Evolutionary conservation across 2,113 vertebrate species (phyloP), one percentile per base, ranked within the genome.

Genomic region (Lophius piscatorius): DNA sequence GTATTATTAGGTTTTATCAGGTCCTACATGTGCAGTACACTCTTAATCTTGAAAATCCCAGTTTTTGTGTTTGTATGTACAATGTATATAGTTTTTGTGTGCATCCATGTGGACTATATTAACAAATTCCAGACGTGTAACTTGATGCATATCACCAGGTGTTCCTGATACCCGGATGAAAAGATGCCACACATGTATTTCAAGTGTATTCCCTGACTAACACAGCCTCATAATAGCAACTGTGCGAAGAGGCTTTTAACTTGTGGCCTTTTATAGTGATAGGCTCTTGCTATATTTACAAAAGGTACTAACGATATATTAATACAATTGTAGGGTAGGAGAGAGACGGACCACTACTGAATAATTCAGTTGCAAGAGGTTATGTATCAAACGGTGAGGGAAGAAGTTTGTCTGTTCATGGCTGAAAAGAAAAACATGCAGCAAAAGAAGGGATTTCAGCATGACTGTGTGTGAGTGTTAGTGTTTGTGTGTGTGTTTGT

Each of bases 271-370:
- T 10, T 31, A 31, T 6, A 31, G 29, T 3, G 8, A 31, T 31
- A 31, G 29, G 29, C 29, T 10, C 8, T 10, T 31, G 1, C 9
- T 31, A 10, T 31, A 82, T 67, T 80, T 75, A 65, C 72, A 28
- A 73, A 70, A 70, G 51, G 29, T 41, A 66, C 29, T 77, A 75
- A 70, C 73, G 44, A 63, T 77, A 68, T 81, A 84, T 76, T 77
- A 66, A 74, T 80, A 68, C 55, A 63, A 63, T 74, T 58, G 41
- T 23, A 7, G 50, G 60, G 55, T 48, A 39, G 24, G 23, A 55
- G 47, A 36, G 35, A 41, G 54, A 49, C 11, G 23, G 62, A 70
- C 70, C 60, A 50, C 57, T 47, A 50, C 10, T 75, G 46, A 79
- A 81, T 77, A 65, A 71, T 79, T 35, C 46, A 73, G 26, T 44